Evolutionary conservation across 2,113 vertebrate species (phyloP).

Genomic region (Tamias sibiricus): DNA sequence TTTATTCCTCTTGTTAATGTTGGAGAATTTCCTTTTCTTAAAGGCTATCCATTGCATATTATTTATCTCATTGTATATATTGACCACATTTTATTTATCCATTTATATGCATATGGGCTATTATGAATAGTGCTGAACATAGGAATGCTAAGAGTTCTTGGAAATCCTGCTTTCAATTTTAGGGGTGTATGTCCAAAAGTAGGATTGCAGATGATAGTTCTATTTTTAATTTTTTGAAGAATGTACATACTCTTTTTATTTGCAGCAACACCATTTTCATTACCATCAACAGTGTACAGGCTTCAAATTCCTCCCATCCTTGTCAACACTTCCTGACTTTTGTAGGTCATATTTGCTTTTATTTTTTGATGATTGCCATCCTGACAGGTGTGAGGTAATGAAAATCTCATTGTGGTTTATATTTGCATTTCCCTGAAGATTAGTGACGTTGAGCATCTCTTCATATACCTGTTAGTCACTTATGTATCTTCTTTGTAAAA

Average conservation of each 20-base stretch:
- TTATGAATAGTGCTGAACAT: background rate
- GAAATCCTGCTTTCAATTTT: background rate
- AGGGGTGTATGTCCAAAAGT: background rate
- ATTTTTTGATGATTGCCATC: background rate
- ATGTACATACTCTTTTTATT: background rate
- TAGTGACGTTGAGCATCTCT: background rate
- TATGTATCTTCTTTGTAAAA: background rate
- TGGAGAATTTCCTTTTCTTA: background rate
- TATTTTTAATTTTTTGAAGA: background rate
- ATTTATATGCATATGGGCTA: background rate
- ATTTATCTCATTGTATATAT: background rate
- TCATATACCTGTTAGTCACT: background rate
- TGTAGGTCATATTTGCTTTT: background rate
- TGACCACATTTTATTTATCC: background rate
- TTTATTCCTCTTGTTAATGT: background rate
- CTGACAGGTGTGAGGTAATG: background rate
- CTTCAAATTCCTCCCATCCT: background rate
- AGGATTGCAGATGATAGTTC: background rate
- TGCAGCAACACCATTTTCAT: background rate
- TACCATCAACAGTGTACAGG: background rate
- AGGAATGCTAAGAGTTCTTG: no score
- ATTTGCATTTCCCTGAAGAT: background rate
- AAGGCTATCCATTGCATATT: background rate
- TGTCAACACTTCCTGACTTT: background rate
- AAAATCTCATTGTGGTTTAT: background rate